Base-by-base conservation (phyloP, 2,113 vertebrate species). In the Thamnophis sirtalis region DNA sequence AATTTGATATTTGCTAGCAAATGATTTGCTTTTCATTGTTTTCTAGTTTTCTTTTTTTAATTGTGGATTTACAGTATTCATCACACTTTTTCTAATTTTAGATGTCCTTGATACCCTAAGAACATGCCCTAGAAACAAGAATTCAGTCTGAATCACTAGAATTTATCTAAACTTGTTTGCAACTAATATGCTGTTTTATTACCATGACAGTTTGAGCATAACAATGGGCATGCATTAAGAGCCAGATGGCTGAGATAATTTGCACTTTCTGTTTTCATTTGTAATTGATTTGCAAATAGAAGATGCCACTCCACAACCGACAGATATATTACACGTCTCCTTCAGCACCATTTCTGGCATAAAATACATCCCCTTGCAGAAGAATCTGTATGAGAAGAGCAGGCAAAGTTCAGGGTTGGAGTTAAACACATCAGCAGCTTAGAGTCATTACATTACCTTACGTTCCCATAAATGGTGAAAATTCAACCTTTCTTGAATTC, bases 201-300 rank as follows among this genome's bases (percentile, higher is more conserved):
- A 33, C 48, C 9, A 49, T 50, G 51, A 49, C 87, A 58, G 68
- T 84, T 84, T 22, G 3, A 13, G 68, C 48, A 26, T 68, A 80
- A 92, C 38, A 73, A 53, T 92, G 48, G 24, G 48, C 54, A 55
- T 56, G 86, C 86, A 88, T 50, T 53, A 80, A n/a, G 63, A 84
- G 51, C 91, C 91, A 92, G 86, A 92, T 92, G 63, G 86, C 68
- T 73, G 38, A 49, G 63, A 92, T 92, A 84, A 92, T 92, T 92
- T 92, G 87, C 63, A 92, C 63, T 84, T 89, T 92, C 63, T 92
- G 91, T 92, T 92, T 89, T 88, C 63, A 92, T 92, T 84, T 92
- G 51, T 54, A 73, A 84, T 84, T 49, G 86, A 92, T 92, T 92
- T 92, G 86, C 86, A 56, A 88, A 92, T 88, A 84, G 63, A 89